Percentiles rank a stretch among this genome's conserved stretches.
phyloP scores from a whole-genome alignment of 2,797 vertebrate genomes.

The Cossypha niveicapilla region DNA sequence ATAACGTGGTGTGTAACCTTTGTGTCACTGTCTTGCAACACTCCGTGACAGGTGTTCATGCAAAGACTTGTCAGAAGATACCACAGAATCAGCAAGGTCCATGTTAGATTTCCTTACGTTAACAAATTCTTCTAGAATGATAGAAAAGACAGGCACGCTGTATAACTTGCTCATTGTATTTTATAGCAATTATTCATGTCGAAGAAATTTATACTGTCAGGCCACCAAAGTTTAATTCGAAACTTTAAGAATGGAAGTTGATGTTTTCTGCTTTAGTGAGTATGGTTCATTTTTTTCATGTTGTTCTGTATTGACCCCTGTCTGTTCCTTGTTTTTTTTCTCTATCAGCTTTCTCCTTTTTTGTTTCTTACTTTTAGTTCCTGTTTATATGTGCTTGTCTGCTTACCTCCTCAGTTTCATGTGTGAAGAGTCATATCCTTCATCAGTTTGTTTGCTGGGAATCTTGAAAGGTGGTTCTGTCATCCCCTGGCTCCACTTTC shows the following conservation, averaged over 20 bases:
- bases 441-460: not conserved
- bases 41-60: not conserved
- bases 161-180: not conserved
- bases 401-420: not conserved
- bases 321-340: not conserved
- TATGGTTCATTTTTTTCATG: not conserved
- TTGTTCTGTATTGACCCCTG: not conserved
- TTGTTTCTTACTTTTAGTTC: not conserved
- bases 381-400: not conserved
- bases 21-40: not conserved
- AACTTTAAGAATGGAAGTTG: not conserved
- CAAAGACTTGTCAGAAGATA: not conserved
- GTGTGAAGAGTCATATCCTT: not conserved
- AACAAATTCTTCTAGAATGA: not conserved
- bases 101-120: not conserved
- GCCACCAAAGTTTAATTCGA: not conserved
- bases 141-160: not conserved
- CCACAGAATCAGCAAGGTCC: not conserved
- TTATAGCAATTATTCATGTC: not conserved
- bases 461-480: not conserved
- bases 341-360: not conserved
- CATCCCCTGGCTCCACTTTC: not conserved
- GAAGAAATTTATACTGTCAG: not conserved
- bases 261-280: not conserved
- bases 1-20: not conserved